Evolutionary conservation across 2,113 vertebrate species (phyloP), one percentile per base, ranked within the genome.

Genomic region (Varanus salvator): DNA sequence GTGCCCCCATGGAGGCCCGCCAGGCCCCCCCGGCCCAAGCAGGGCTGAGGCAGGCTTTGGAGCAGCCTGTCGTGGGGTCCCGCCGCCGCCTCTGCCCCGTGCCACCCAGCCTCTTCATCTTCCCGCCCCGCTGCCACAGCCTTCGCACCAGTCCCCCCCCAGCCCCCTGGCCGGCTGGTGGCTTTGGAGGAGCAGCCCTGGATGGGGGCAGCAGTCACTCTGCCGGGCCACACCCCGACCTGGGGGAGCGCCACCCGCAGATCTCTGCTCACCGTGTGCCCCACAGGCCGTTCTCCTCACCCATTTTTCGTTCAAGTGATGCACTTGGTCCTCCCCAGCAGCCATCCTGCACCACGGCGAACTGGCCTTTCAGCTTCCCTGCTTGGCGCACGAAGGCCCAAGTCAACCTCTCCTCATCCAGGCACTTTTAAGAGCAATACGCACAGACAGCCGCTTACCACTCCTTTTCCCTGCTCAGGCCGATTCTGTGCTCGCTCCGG

Each of bases 391-490:
- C 38, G 2, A 44, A 44, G 38, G 38, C 72, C 34, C 15, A 74
- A 74, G n/a, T 74, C 2, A 74, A 74, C 14, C 74, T 8, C 34
- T 77, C 44, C 44, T 3, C 44, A 77, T 77, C 23, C 21, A 25
- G 1, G 17, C 7, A 8, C 5, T 74, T 74, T 34, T 74, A 74
- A 77, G 75, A 25, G 19, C 8, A 9, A 6, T 23, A 9, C 38
- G 38, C 38, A 44, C 38, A 44, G 38, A 44, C 38, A 44, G 3
- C 38, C 3, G 12, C 14, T 44, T 71, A 48, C 80, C 80, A 54
- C 68, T n/a, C 17, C 1, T 5, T 25, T 69, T 19, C n/a, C 50
- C 3, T 38, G 44, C 23, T 2, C 88, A 96, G 96, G 94, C 92
- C 6, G 94, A 95, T 14, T 23, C 85, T 0, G 15, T 68, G 3